A percentile compares a stretch with the other conserved stretches of the same genome.
Evolutionary conservation across 1,140 invertebrate species (phyloP).

Genomic region (Ceratina australensis): DNA sequence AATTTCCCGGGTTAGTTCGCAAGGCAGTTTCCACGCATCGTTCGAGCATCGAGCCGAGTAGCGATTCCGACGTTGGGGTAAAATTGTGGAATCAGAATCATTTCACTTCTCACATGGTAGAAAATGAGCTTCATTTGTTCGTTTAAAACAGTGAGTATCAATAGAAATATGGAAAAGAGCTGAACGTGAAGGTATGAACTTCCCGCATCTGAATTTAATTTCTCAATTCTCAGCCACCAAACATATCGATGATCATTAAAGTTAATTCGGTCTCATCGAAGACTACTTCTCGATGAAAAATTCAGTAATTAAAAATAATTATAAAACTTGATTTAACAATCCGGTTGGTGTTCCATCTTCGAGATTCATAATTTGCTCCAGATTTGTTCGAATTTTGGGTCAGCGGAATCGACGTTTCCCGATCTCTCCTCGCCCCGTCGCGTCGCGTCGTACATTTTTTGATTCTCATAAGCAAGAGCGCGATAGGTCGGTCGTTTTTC

Average conservation of each 20-base stretch:
- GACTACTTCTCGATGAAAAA: neutral
- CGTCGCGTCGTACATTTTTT: slow-evolving; percentile 5
- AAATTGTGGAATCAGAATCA: neutral
- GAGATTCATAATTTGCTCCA: neutral
- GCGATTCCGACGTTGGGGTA: neutral
- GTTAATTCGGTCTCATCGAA: neutral
- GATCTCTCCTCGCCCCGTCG: neutral
- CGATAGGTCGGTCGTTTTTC: slow-evolving; percentile 11
- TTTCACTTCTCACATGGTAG: neutral
- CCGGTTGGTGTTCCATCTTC: neutral
- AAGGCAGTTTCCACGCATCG: slow-evolving; percentile 24
- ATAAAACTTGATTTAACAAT: too few species aligned
- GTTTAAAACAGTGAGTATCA: neutral
- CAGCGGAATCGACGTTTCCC: neutral
- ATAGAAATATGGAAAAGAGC: neutral
- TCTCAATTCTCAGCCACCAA: too few species aligned
- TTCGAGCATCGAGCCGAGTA: neutral
- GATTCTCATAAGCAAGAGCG: neutral
- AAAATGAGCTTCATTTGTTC: neutral
- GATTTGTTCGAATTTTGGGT: neutral
- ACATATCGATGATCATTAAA: neutral
- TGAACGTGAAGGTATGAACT: neutral
- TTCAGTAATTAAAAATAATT: too few species aligned
- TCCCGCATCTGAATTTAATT: neutral
- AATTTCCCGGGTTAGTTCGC: neutral